phyloP scores from a whole-genome alignment of 2,888 invertebrate genomes.

The Hymenopus coronatus region DNA sequence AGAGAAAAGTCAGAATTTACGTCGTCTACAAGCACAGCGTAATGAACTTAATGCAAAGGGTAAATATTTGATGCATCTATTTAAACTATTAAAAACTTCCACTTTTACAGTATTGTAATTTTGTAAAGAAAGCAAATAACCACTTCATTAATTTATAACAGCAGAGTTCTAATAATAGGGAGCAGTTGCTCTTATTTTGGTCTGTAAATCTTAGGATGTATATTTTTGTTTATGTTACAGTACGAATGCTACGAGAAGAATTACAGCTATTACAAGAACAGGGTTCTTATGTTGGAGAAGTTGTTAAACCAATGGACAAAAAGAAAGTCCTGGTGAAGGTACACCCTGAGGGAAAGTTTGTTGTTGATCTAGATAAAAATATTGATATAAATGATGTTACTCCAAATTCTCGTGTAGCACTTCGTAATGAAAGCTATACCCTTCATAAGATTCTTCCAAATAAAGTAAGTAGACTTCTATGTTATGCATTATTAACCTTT shows the following conservation, averaged over 20 bases:
- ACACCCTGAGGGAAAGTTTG: slow-evolving; percentile 99
- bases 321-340: slow-evolving; percentile 99
- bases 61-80: slow-evolving; percentile 42
- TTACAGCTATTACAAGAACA: slow-evolving; percentile 93
- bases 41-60: slow-evolving; percentile 99
- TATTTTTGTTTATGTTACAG: slow-evolving; percentile 49
- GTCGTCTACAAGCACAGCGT: slow-evolving; percentile 95
- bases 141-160: background rate
- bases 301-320: slow-evolving; percentile 99
- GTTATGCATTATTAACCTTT: background rate
- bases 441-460: slow-evolving; percentile 98
- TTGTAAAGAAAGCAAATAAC: background rate
- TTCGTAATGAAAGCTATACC: slow-evolving; percentile 97
- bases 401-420: slow-evolving; percentile 94
- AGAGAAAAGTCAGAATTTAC: slow-evolving; percentile 96
- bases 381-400: slow-evolving; percentile 98
- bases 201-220: background rate
- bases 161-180: too few relatives aligned
- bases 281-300: slow-evolving; percentile 99
- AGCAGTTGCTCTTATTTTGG: background rate
- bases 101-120: background rate
- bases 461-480: slow-evolving; percentile 58
- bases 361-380: slow-evolving; percentile 98
- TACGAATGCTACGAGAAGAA: slow-evolving; percentile 96
- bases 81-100: background rate